Conservation (phyloP, 2,888 invertebrate species). For the Ashinkailepas kermadecensis region DNA sequence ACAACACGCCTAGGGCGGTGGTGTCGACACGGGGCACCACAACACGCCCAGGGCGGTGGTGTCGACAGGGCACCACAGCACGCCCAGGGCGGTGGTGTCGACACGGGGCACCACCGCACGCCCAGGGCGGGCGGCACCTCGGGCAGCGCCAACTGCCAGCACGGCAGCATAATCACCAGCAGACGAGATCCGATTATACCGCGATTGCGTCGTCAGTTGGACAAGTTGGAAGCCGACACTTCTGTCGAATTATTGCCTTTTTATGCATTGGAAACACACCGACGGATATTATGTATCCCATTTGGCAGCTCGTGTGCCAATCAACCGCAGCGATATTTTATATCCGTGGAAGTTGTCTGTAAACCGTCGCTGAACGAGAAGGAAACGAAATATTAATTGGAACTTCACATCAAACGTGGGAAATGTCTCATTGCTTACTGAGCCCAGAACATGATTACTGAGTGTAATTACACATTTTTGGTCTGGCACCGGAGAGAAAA, state of each 20-base stretch:
- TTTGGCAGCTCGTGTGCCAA: not conserved
- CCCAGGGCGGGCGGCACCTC: not conserved
- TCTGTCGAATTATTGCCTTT: conserved; percentile 9
- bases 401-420: not conserved
- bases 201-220: not conserved
- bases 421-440: not conserved
- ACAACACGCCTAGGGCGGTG: too few relatives aligned
- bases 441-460: not conserved
- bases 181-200: not conserved
- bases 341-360: not conserved
- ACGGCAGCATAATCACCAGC: not conserved
- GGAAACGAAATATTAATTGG: not conserved
- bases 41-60: too few relatives aligned
- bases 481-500: not conserved
- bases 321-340: not conserved
- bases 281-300: not conserved
- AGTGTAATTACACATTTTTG: not conserved
- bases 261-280: conserved; percentile 5
- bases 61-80: too few relatives aligned
- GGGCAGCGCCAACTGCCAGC: too few relatives aligned
- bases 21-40: too few relatives aligned
- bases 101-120: too few relatives aligned
- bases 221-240: not conserved
- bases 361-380: not conserved
- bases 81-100: too few relatives aligned